phyloP scores from a whole-genome alignment of 2,113 vertebrate species.

The Hippocampus comes region DNA sequence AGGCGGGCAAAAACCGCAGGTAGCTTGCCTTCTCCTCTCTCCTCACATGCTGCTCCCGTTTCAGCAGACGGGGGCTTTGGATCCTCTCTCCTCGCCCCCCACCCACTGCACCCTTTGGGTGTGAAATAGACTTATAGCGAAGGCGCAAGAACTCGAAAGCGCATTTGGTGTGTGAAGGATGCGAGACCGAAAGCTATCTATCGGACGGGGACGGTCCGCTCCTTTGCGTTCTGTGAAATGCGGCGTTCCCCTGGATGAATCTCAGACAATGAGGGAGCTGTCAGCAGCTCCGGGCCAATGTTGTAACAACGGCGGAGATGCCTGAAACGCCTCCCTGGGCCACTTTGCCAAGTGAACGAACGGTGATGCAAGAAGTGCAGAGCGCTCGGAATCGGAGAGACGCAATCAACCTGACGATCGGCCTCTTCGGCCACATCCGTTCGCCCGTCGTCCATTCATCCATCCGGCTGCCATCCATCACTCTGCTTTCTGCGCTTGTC shows the following conservation, averaged over 20 bases:
- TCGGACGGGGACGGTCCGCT: slow-evolving; percentile 22
- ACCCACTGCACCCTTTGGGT: slow-evolving; percentile 48
- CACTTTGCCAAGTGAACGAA: slow-evolving; percentile 39
- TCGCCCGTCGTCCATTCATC: neutral
- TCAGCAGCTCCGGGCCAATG: slow-evolving; percentile 24
- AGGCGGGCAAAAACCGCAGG: slow-evolving; percentile 22
- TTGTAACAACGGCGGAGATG: slow-evolving; percentile 33
- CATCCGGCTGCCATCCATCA: neutral
- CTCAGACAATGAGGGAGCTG: slow-evolving; percentile 43
- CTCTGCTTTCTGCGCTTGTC: neutral
- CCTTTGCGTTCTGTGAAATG: slow-evolving; percentile 44
- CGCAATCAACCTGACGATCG: slow-evolving; percentile 8
- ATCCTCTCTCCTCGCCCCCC: slow-evolving; percentile 42
- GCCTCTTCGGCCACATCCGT: neutral
- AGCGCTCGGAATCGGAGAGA: slow-evolving; percentile 29
- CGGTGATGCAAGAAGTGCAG: slow-evolving; percentile 34
- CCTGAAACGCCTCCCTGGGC: slow-evolving; percentile 26
- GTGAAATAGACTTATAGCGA: slow-evolving; percentile 67
- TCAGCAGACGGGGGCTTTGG: slow-evolving; percentile 37
- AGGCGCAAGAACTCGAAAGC: slow-evolving; percentile 22
- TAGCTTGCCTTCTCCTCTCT: slow-evolving; percentile 34
- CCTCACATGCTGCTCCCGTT: slow-evolving; percentile 29
- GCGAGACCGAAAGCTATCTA: slow-evolving; percentile 53
- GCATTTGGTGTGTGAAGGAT: slow-evolving; percentile 21
- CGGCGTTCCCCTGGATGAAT: slow-evolving; percentile 39